These are phyloP conservation scores for Porites lobata DNA, from an alignment of 92 coral and sea anemone genomes.

Conservation along the genomic window DNA sequence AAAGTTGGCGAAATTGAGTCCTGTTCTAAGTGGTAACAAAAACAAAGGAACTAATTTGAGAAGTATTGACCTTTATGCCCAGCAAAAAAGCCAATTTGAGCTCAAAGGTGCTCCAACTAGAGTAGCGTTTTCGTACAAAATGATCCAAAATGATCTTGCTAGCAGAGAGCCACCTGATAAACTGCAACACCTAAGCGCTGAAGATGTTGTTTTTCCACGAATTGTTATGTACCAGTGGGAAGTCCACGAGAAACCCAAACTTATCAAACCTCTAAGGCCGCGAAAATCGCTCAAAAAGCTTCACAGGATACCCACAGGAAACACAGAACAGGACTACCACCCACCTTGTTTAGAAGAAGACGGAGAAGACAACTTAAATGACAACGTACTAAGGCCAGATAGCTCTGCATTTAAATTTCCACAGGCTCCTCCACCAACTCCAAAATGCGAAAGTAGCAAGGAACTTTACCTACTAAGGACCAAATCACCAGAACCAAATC, in stretches of 20 bases:
- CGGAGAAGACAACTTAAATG: background rate
- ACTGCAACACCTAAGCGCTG: background rate
- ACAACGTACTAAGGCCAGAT: background rate
- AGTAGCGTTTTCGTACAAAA: conserved; percentile 13
- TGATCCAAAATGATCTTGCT: background rate
- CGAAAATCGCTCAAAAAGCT: background rate
- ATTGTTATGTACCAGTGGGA: conserved; percentile 45
- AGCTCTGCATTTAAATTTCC: conserved; percentile 9
- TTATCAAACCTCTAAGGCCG: background rate
- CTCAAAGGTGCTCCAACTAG: conserved; percentile 15
- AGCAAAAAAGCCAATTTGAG: conserved; percentile 14
- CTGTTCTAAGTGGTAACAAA: background rate
- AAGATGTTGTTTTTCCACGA: background rate
- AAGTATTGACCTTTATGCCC: conserved; percentile 18
- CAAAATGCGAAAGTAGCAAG: background rate
- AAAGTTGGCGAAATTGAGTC: background rate
- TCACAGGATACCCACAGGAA: conserved; percentile 2
- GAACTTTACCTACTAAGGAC: background rate
- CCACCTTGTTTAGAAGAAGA: background rate
- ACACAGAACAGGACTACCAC: background rate
- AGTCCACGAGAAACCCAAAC: conserved; percentile 17
- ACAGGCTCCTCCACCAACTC: conserved; percentile 32
- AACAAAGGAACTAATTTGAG: background rate
- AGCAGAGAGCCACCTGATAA: background rate
- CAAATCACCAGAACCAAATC: background rate